A percentile compares a stretch with the other conserved stretches of the same genome.
phyloP scores from a whole-genome alignment of 2,888 invertebrate species.

The Gastrophysa polygoni region DNA sequence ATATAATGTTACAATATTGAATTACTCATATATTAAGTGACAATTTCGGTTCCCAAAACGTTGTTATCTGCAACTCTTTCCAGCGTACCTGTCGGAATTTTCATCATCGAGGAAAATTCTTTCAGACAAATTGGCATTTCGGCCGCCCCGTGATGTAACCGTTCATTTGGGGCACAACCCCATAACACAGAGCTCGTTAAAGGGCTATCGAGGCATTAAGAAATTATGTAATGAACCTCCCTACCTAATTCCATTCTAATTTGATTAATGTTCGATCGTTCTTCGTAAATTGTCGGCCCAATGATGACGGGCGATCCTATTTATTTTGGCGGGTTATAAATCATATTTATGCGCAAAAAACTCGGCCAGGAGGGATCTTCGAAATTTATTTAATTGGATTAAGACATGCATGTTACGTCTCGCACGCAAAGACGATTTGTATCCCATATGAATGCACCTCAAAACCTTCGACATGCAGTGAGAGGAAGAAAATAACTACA shows the following conservation, averaged over 20 bases:
- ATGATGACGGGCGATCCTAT: conserved; percentile 34
- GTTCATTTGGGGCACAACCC: conserved; percentile 24
- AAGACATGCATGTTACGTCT: conserved; percentile 46
- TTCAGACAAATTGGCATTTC: background rate
- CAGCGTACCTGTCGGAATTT: no score
- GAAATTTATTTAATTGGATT: conserved; percentile 48
- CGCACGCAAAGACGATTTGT: conserved; percentile 42
- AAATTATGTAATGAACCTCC: conserved; percentile 37
- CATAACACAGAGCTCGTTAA: conserved; percentile 28
- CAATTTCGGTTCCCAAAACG: no score
- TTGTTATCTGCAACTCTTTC: no score
- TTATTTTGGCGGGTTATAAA: conserved; percentile 35
- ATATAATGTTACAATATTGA: no score
- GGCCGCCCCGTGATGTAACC: conserved; percentile 21
- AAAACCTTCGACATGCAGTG: conserved; percentile 33
- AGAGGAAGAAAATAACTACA: conserved; percentile 30
- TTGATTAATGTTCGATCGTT: conserved; percentile 40
- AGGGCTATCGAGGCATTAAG: conserved; percentile 33
- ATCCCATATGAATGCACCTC: conserved; percentile 34
- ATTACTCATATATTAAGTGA: no score
- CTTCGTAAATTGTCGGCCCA: conserved; percentile 34
- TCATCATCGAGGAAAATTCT: background rate
- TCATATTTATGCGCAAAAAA: conserved; percentile 31
- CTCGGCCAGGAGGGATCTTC: conserved; percentile 23
- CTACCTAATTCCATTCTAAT: conserved; percentile 38